These are phyloP conservation scores for Eleginops maclovinus DNA, from an alignment of 2,113 vertebrate genomes.

Conservation along the genomic window DNA sequence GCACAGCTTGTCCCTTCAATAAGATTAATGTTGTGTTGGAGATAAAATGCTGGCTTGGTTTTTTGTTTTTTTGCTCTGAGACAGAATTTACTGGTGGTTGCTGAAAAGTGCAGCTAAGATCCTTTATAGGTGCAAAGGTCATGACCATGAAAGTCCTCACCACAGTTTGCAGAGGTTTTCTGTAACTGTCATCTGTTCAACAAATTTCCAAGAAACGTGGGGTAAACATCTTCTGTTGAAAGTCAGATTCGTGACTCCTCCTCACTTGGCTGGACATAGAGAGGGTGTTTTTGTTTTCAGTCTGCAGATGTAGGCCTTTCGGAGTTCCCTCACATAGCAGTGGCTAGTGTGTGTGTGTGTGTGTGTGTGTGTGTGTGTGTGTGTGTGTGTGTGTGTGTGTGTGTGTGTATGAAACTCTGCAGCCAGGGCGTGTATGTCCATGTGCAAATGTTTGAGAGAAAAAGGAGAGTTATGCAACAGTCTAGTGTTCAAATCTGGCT, in stretches of 20 bases:
- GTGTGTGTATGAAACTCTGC: background rate
- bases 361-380: constrained; percentile 5
- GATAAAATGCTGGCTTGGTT: constrained; percentile 22
- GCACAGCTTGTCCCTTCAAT: constrained; percentile 7
- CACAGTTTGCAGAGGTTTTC: background rate
- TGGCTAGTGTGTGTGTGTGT: constrained; percentile 16
- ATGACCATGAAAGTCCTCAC: constrained; percentile 19
- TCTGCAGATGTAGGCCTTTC: constrained; percentile 57
- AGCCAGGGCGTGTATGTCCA: background rate
- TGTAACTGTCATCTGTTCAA: constrained; percentile 23
- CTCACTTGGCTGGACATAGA: constrained; percentile 48
- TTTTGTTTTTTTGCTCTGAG: background rate
- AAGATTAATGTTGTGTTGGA: background rate
- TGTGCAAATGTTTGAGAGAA: constrained; percentile 3
- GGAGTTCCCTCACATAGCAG: constrained; percentile 60
- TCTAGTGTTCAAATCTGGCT: constrained; percentile 33
- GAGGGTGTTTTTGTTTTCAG: constrained; percentile 63
- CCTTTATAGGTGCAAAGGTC: constrained; percentile 48
- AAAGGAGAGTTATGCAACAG: constrained; percentile 59
- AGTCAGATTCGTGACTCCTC: constrained; percentile 63
- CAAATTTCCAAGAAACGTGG: constrained; percentile 55
- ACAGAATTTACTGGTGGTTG: background rate
- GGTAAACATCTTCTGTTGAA: constrained; percentile 68
- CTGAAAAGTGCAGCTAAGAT: constrained; percentile 20
- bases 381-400: background rate